Conservation (phyloP, 2,797 vertebrate genomes). For the Petrocephalus schoutedeni region DNA sequence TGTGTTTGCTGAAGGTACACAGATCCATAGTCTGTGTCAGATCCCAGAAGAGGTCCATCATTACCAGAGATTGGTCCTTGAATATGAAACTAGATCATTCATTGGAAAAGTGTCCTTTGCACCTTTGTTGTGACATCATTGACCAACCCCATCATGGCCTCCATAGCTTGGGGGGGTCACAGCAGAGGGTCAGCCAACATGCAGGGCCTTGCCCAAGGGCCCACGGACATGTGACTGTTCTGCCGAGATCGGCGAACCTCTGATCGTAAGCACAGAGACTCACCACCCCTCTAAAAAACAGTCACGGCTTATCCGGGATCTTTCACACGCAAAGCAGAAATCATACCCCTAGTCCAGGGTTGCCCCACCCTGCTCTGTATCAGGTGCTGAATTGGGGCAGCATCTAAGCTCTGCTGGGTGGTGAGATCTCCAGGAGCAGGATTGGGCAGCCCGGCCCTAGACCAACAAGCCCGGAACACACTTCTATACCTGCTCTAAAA, state of each 20-base stretch:
- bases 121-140: background rate
- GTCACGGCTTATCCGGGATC: background rate
- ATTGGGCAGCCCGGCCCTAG: no score
- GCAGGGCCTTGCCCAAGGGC: no score
- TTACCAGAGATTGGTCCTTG: background rate
- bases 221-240: no score
- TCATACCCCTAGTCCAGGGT: background rate
- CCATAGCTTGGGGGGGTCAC: no score
- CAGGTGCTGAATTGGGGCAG: no score
- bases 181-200: no score
- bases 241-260: no score
- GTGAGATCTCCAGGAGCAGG: no score
- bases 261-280: no score
- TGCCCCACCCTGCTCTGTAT: no score
- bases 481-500: background rate
- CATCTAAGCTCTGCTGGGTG: no score
- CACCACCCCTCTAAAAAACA: background rate
- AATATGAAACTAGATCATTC: background rate
- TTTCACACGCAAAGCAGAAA: background rate
- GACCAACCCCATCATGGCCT: no score
- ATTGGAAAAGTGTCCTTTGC: background rate
- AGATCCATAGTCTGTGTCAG: background rate
- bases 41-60: background rate
- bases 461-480: background rate
- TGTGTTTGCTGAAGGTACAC: background rate